These are phyloP conservation scores for Nudaria mundana DNA, from an alignment of 2,888 invertebrate species.

Conservation along the genomic window DNA sequence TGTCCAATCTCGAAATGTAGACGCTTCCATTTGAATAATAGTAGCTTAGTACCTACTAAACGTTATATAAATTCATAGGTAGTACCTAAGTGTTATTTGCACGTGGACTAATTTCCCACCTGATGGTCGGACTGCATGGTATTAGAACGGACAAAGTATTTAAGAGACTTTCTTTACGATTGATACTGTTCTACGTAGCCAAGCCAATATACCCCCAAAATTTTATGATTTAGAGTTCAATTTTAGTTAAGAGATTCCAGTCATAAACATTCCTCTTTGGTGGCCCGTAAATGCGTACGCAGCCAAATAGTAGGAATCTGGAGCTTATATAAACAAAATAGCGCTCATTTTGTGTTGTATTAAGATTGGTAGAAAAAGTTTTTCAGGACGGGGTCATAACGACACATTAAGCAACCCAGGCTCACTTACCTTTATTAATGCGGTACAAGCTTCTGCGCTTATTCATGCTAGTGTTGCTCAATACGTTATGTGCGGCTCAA, in stretches of 20 bases:
- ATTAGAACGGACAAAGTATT: too few relatives aligned
- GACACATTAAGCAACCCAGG: conserved; percentile 72
- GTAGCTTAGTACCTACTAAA: too few relatives aligned
- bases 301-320: conserved; percentile 29
- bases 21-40: too few relatives aligned
- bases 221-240: conserved; percentile 41
- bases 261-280: conserved; percentile 57
- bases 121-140: too few relatives aligned
- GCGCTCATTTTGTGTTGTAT: conserved; percentile 36
- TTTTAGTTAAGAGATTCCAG: conserved; percentile 52
- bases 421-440: conserved; percentile 77
- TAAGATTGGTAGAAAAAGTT: conserved; percentile 53
- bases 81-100: too few relatives aligned
- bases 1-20: too few relatives aligned
- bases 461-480: conserved; percentile 36
- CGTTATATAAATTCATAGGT: too few relatives aligned
- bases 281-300: conserved; percentile 56
- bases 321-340: conserved; percentile 31
- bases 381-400: conserved; percentile 73
- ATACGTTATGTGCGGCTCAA: conserved; percentile 52
- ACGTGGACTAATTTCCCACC: conserved; percentile 50
- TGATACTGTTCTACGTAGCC: conserved; percentile 39
- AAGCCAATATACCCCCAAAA: conserved; percentile 32
- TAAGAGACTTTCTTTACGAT: conserved; percentile 45
- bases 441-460: conserved; percentile 68